Evolutionary conservation across 2,888 invertebrate genomes (phyloP), one percentile per base, ranked within the genome.

Genomic region (Sphaeridia pumilis): DNA sequence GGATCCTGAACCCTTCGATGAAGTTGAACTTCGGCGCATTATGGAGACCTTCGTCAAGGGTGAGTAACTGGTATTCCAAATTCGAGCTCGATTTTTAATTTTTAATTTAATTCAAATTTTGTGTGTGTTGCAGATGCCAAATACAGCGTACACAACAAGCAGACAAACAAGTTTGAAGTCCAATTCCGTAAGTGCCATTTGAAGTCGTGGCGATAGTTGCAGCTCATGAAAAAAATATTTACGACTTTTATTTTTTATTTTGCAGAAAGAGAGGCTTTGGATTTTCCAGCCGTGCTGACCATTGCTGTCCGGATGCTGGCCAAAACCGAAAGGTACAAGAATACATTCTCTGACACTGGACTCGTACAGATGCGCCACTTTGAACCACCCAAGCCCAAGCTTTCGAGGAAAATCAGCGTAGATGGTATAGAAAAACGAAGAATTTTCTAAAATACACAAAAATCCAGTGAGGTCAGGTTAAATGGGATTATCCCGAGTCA

Each of bases 151-250:
- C 51, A 51, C 20, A 51, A 51, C 25, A 51, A 51, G 36, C 26
- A 26, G 27, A 51, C 51, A 3, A 51, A 51, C 34, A 51, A 51
- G 27, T 51, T 51, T 36, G 51, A 51, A 51, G 51, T 51, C 17
- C 24, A 35, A 14, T 51, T 45, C 27, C 27, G 45, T 45, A 36
- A 49, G 41, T 20, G 5, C 17, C 5, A 7, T 24, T 24, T 26
- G 2, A 46, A n/a, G n/a, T n/a, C n/a, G n/a, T n/a, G n/a, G n/a
- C n/a, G n/a, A n/a, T n/a, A n/a, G n/a, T n/a, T n/a, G n/a, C n/a
- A n/a, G n/a, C n/a, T n/a, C n/a, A n/a, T n/a, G n/a, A n/a, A n/a
- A n/a, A n/a, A 31, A 31, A 31, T 31, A 31, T 31, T 31, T 31
- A 10, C 7, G 14, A 14, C 31, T 31, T 31, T 14, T 14, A 31